These are phyloP conservation scores for Steinernema feltiae DNA, from an alignment of 1,140 invertebrate species.

Conservation along the genomic window DNA sequence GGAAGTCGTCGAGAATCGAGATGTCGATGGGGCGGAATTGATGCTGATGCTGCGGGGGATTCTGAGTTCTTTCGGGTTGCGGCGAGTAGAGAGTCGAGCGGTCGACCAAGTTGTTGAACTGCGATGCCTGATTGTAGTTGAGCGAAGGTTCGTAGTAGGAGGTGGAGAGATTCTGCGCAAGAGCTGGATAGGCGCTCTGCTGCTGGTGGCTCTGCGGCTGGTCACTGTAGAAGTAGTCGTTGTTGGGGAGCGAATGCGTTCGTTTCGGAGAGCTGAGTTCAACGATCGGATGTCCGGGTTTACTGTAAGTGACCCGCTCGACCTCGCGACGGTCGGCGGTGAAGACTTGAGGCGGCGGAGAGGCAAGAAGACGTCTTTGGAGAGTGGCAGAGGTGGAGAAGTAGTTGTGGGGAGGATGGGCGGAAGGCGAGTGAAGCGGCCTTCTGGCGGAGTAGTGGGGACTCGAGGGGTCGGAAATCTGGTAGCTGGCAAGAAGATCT, in stretches of 20 bases:
- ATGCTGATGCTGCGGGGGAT: not conserved
- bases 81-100: not conserved
- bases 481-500: not conserved
- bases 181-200: not conserved
- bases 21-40: not conserved
- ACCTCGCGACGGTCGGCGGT: conserved; percentile 1
- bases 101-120: not conserved
- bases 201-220: not conserved
- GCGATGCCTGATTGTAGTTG: not conserved
- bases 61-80: not conserved
- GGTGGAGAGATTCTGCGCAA: not conserved
- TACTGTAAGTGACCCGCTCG: conserved; percentile 9
- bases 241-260: not conserved
- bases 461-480: not conserved
- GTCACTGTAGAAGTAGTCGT: not conserved
- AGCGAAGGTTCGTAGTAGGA: conserved; percentile 11
- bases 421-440: not conserved
- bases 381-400: not conserved
- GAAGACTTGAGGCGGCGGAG: not conserved
- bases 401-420: not conserved
- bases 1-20: not conserved
- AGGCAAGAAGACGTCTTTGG: not conserved
- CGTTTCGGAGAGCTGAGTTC: not conserved
- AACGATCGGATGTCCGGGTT: not conserved
- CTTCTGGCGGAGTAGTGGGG: not conserved